Base-by-base conservation (phyloP, 2,888 invertebrate species). In the Melipona bicolor region DNA sequence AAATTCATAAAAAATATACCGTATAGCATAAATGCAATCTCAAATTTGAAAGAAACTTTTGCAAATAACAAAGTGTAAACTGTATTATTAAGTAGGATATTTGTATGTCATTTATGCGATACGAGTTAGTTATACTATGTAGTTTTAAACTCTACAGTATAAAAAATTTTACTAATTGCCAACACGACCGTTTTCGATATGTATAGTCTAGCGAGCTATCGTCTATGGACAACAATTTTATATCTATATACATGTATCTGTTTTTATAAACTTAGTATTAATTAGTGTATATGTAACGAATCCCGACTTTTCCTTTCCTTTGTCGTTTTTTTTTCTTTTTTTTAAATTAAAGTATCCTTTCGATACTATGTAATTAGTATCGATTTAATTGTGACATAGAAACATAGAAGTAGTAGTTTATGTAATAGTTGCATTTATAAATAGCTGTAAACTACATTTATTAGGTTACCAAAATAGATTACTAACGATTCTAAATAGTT, bases 191-290 rank as follows among this genome's bases (percentile, higher is more conserved):
- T 73, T 79, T 81, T 77, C 70, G 61, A 81, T 59, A 27, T 73
- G 69, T 68, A 67, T 70, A 72, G 68, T 75, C 79, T 88, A 77
- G 62, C 54, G 24, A 50, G 52, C 15, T 79, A n/a, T n/a, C n/a
- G 27, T 75, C 49, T 56, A 79, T 69, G 54, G 21, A 82, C 54
- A 75, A 75, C 70, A 77, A 76, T 84, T 80, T 69, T 88, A 87
- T 24, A 24, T 24, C 24, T 24, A 24, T 24, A 24, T 79, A 85
- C 79, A 71, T 61, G 43, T 76, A 83, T 81, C 80, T 81, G 77
- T 80, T 62, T 83, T 72, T 83, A 88, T 81, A 83, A 82, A 83
- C 70, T 75, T 82, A 70, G 67, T 72, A 70, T 74, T 79, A 76
- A 76, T 71, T 75, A 74, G 64, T 77, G 65, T 79, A 69, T 75